These are phyloP conservation scores for Muscidifurax raptorellus DNA, from an alignment of 1,140 invertebrate species.

Conservation along the genomic window DNA sequence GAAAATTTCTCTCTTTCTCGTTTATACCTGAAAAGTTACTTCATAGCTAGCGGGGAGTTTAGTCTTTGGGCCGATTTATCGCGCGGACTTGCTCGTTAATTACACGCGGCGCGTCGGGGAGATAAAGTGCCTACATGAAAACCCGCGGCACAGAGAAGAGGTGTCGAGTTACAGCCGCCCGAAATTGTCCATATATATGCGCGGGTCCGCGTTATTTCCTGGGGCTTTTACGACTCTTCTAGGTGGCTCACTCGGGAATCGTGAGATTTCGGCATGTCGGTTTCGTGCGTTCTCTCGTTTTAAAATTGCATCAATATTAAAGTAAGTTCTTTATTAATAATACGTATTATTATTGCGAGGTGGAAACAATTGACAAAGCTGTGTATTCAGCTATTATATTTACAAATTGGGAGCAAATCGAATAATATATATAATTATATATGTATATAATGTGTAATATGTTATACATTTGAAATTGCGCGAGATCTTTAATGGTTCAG, in stretches of 20 bases:
- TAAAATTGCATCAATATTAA: neutral
- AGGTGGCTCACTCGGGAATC: neutral
- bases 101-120: slow-evolving; percentile 14
- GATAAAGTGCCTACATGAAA: slow-evolving; percentile 45
- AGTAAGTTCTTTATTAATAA: neutral
- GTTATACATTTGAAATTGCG: too few relatives aligned
- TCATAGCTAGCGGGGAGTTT: slow-evolving; percentile 11
- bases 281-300: neutral
- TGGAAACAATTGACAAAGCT: too few relatives aligned
- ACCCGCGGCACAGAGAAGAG: slow-evolving; percentile 5
- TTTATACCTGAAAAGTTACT: slow-evolving; percentile 29
- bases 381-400: too few relatives aligned
- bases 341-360: too few relatives aligned
- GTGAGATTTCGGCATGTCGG: neutral
- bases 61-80: slow-evolving; percentile 37
- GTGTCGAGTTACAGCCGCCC: slow-evolving; percentile 29
- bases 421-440: too few relatives aligned
- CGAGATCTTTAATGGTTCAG: too few relatives aligned
- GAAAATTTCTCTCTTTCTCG: neutral
- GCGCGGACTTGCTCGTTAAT: slow-evolving; percentile 45
- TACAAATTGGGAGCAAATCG: too few relatives aligned
- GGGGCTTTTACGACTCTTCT: neutral
- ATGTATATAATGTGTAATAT: too few relatives aligned
- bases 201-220: neutral
- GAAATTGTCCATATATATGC: slow-evolving; percentile 16